Conservation (phyloP, 2,797 vertebrate genomes). For the Enteromius argenteus region DNA sequence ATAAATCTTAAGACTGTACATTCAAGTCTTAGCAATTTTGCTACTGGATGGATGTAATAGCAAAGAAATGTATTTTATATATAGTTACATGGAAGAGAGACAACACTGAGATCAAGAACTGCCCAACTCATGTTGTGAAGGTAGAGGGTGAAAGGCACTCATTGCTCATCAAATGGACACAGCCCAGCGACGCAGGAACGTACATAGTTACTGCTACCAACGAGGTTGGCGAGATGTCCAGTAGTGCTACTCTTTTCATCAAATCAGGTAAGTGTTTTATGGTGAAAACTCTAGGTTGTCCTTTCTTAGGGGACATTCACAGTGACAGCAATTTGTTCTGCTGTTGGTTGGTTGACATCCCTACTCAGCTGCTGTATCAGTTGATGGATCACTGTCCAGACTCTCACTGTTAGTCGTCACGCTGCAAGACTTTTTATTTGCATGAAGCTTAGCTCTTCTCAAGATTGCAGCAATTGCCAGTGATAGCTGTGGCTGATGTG, state of each 20-base stretch:
- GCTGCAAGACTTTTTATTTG: not conserved
- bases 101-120: slow-evolving; percentile 73
- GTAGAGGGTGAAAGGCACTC: slow-evolving; percentile 93
- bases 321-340: not conserved
- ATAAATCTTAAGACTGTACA: not conserved
- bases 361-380: not conserved
- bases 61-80: slow-evolving; percentile 13
- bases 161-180: slow-evolving; percentile 86
- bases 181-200: slow-evolving; percentile 83
- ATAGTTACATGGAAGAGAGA: slow-evolving; percentile 93
- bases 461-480: not conserved
- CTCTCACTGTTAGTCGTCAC: not conserved
- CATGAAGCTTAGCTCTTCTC: not conserved
- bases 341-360: not conserved
- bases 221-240: slow-evolving; percentile 86
- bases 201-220: slow-evolving; percentile 90
- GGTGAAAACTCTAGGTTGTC: not conserved
- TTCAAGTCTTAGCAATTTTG: not conserved
- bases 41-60: not conserved
- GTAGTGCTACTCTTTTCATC: slow-evolving; percentile 85
- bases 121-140: slow-evolving; percentile 82
- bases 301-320: not conserved
- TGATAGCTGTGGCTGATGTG: not conserved
- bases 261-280: slow-evolving; percentile 83
- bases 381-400: not conserved